phyloP scores from a whole-genome alignment of 2,113 vertebrate genomes.

The Empidonax traillii region DNA sequence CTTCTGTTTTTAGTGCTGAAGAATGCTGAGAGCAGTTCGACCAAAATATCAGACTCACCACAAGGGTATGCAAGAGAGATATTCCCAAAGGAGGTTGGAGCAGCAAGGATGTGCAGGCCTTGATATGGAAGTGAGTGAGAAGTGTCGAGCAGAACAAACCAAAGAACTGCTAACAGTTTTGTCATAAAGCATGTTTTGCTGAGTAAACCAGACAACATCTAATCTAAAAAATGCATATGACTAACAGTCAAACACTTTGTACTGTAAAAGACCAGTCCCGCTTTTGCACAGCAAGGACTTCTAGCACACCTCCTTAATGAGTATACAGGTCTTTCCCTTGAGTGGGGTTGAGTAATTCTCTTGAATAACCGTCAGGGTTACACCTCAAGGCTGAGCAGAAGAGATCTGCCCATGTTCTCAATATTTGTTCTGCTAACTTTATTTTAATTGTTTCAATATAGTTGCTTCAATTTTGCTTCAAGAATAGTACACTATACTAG shows the following conservation, averaged over 20 bases:
- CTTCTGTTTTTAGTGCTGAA: neutral
- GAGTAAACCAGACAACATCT: neutral
- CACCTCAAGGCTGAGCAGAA: neutral
- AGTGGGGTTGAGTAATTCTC: neutral
- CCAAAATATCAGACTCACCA: neutral
- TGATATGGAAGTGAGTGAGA: neutral
- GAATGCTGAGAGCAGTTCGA: neutral
- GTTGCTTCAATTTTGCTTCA: neutral
- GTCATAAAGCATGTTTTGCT: neutral
- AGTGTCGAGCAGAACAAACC: neutral
- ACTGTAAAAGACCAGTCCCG: neutral
- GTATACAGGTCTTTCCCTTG: neutral
- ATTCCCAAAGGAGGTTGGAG: neutral
- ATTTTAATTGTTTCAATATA: neutral
- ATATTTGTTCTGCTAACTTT: neutral
- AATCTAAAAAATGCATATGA: neutral
- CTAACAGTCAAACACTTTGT: neutral
- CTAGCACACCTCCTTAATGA: neutral
- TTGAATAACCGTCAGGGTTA: neutral
- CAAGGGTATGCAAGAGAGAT: neutral
- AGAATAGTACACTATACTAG: neutral
- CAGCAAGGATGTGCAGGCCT: neutral
- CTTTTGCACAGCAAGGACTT: neutral
- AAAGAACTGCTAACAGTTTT: neutral
- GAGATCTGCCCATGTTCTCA: neutral